Evolutionary conservation across 2,888 invertebrate species (phyloP).

Genomic region (Tethea ocularis): DNA sequence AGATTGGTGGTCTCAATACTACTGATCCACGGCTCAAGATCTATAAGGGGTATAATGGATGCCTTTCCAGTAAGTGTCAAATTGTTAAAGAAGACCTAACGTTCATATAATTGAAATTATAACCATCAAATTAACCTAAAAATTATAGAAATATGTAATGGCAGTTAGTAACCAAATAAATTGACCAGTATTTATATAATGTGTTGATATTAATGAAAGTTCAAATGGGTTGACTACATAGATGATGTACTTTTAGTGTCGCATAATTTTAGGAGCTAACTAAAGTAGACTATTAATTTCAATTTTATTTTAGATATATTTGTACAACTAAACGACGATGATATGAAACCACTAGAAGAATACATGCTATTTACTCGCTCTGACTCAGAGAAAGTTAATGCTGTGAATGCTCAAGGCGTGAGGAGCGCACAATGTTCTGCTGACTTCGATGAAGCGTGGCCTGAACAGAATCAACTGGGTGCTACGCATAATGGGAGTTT

Average conservation of each 20-base stretch:
- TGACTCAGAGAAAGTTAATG: slow-evolving; percentile 92
- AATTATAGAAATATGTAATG: too few relatives aligned
- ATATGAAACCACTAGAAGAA: slow-evolving; percentile 94
- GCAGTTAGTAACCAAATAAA: too few relatives aligned
- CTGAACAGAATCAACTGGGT: slow-evolving; percentile 67
- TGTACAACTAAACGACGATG: slow-evolving; percentile 91
- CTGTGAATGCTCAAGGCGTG: slow-evolving; percentile 93
- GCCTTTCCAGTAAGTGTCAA: slow-evolving; percentile 90
- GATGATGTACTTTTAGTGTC: not conserved
- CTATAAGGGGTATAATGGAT: slow-evolving; percentile 94
- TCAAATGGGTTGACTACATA: too few relatives aligned
- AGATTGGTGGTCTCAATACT: slow-evolving; percentile 93
- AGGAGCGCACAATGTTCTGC: slow-evolving; percentile 93
- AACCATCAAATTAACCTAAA: too few relatives aligned
- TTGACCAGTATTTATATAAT: not conserved
- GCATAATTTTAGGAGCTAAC: not conserved
- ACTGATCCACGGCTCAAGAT: slow-evolving; percentile 91
- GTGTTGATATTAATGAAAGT: too few relatives aligned
- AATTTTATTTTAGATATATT: slow-evolving; percentile 88
- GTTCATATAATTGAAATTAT: too few relatives aligned
- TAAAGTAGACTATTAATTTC: not conserved
- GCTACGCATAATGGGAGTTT: slow-evolving; percentile 76
- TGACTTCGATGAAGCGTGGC: slow-evolving; percentile 86
- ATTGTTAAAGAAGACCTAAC: not conserved
- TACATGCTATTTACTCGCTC: slow-evolving; percentile 96